Base-by-base conservation (phyloP, 2,888 invertebrate species). In the Stenchaetothrips biformis region DNA sequence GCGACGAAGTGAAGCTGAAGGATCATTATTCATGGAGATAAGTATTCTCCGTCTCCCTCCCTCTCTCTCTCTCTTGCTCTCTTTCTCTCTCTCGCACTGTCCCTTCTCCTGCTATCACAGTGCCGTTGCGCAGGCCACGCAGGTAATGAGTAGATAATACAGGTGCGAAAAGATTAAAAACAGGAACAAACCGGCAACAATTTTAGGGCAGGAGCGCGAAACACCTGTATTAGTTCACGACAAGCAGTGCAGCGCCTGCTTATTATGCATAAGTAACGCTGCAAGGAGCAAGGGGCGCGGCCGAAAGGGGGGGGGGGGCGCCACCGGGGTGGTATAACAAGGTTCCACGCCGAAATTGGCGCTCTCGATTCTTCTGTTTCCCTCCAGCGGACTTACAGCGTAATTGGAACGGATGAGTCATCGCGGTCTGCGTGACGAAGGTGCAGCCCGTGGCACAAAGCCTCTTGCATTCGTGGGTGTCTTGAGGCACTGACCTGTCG, bases 21-120 rank as follows among this genome's bases (percentile, higher is more conserved):
- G 67, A 74, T 74, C 67, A 74, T 74, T 74, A 74, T 74, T 74
- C 67, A 74, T 21, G 67, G 67, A 74, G 67, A 74, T 74, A 74
- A 74, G 67, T 74, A 74, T 74, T 25, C 67, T 74, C 11, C n/a
- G 37, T 37, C 37, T 25, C 67, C 25, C 67, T 11, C 67, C 67
- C 53, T 18, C 13, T 53, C 53, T 53, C 53, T 53, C 16, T 53
- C n/a, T n/a, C n/a, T 21, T 21, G 21, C 13, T 25, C 67, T 74
- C 11, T 7, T 1, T 37, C 37, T 25, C 67, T 25, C 67, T 11
- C 67, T 25, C 53, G 4, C 13, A 4, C 37, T 37, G 37, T 37
- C 37, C 37, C 37, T 37, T 37, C 37, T 37, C 37, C 37, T 37
- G 37, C 37, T 37, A 37, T 37, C 37, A 37, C 67, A 25, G 21